Evolutionary conservation across 2,113 vertebrate species (phyloP).

Genomic region (Struthio camelus): DNA sequence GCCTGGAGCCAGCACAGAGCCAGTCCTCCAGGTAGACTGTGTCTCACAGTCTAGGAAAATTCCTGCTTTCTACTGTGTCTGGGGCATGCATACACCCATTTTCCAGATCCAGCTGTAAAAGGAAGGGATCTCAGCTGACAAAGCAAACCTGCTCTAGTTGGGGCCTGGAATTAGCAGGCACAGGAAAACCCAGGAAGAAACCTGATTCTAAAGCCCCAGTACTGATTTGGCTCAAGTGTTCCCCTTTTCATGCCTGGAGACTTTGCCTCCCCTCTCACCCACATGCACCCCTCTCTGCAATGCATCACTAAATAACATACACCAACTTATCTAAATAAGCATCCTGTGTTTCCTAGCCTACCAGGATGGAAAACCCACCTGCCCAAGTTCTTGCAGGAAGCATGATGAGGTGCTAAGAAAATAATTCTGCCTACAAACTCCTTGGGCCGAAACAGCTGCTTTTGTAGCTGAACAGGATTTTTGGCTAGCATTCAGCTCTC

Average conservation of each 20-base stretch:
- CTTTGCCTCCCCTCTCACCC: background rate
- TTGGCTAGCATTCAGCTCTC: constrained; percentile 27
- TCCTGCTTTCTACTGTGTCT: background rate
- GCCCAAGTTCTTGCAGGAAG: constrained; percentile 38
- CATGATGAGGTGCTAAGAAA: constrained; percentile 63
- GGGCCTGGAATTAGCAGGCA: background rate
- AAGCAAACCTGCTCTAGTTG: background rate
- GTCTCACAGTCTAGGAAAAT: background rate
- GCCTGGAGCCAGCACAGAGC: background rate
- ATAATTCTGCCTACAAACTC: constrained; percentile 52
- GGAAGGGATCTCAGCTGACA: background rate
- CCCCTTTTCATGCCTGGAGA: background rate
- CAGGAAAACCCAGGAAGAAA: background rate
- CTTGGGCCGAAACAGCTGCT: constrained; percentile 46
- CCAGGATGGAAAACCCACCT: constrained; percentile 9
- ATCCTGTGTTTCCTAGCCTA: background rate
- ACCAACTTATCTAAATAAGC: constrained; percentile 4
- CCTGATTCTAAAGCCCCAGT: background rate
- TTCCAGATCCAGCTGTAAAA: constrained; percentile 4
- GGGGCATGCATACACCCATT: background rate
- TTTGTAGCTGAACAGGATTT: constrained; percentile 35
- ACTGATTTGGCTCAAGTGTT: background rate
- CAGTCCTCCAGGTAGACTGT: background rate
- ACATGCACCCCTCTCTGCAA: background rate
- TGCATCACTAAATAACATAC: background rate